Evolutionary conservation across 2,797 vertebrate genomes (phyloP).

Genomic region (Lophotriccus pileatus): DNA sequence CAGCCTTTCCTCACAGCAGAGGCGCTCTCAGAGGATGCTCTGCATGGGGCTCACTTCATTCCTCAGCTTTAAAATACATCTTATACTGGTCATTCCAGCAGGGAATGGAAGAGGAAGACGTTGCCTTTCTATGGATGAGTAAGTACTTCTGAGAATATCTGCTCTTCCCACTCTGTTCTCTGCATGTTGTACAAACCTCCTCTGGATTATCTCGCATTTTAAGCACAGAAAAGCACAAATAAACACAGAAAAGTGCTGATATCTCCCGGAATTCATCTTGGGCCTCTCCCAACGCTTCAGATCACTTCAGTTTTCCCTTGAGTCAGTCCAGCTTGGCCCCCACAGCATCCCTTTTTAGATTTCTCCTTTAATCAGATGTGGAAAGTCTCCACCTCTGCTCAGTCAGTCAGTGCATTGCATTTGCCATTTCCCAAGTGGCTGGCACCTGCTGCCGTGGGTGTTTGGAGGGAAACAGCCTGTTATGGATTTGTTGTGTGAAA

Average conservation of each 20-base stretch:
- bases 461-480: not conserved
- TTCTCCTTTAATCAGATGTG: conserved; percentile 15
- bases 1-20: not conserved
- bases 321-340: not conserved
- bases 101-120: not conserved
- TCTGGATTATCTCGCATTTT: not conserved
- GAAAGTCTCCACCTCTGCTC: not conserved
- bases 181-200: not conserved
- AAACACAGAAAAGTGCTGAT: not conserved
- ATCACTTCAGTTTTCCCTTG: not conserved
- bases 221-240: not conserved
- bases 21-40: not conserved
- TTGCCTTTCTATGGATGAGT: not conserved
- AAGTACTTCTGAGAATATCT: not conserved
- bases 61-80: not conserved
- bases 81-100: not conserved
- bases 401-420: not conserved
- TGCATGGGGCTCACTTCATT: not conserved
- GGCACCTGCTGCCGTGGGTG: not conserved
- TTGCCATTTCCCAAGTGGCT: not conserved
- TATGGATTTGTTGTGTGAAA: not conserved
- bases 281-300: not conserved
- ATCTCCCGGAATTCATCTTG: not conserved
- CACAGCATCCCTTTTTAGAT: not conserved
- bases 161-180: not conserved